Percentiles rank a stretch among this genome's conserved stretches.
phyloP scores from a whole-genome alignment of 2,888 invertebrate species.

The Nomada fucata region DNA sequence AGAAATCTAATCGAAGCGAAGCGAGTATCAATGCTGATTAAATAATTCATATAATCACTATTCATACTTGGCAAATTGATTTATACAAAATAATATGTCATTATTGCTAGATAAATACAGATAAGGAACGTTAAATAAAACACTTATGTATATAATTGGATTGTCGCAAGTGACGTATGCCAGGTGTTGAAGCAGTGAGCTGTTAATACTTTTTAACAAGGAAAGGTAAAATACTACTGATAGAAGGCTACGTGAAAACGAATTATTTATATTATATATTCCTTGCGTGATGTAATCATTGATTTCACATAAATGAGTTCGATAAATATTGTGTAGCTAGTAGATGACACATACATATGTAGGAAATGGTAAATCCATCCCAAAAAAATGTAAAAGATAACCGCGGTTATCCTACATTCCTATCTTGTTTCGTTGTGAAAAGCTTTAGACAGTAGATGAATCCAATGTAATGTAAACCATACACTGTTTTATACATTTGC shows the following conservation, averaged over 20 bases:
- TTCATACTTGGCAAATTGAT: neutral
- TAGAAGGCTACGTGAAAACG: neutral
- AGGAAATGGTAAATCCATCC: too few relatives aligned
- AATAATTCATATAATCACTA: neutral
- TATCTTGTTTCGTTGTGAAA: too few relatives aligned
- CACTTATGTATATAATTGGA: neutral
- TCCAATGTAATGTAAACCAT: neutral
- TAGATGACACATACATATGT: too few relatives aligned
- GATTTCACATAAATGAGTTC: too few relatives aligned
- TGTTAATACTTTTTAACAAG: neutral
- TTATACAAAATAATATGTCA: neutral
- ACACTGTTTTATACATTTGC: neutral
- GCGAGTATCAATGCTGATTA: neutral
- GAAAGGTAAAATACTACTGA: neutral
- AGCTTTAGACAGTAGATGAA: too few relatives aligned
- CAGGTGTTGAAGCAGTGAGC: neutral
- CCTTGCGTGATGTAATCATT: too few relatives aligned
- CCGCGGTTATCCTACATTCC: too few relatives aligned
- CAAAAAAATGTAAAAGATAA: too few relatives aligned
- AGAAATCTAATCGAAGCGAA: neutral
- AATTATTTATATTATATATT: too few relatives aligned
- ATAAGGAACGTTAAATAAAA: neutral
- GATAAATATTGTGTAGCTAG: too few relatives aligned
- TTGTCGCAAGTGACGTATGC: neutral
- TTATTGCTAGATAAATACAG: neutral